phyloP scores from a whole-genome alignment of 2,113 vertebrate species.

The Pelobates fuscus region DNA sequence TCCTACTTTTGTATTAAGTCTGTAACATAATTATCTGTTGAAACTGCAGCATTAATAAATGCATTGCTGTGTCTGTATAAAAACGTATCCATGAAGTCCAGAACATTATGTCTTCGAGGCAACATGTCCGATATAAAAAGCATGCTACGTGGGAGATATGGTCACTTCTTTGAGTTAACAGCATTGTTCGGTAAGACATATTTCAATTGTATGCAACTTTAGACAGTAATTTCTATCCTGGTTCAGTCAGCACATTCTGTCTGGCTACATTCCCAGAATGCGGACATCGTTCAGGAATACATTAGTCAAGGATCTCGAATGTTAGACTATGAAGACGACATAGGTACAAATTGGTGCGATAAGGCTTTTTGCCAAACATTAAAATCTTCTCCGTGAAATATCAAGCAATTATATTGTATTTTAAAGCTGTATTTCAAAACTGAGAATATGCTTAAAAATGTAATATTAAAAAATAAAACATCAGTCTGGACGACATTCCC shows the following conservation, averaged over 20 bases:
- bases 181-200: slow-evolving; percentile 18
- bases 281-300: slow-evolving; percentile 21
- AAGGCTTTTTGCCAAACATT: slow-evolving; percentile 28
- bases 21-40: neutral
- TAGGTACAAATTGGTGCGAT: slow-evolving; percentile 27
- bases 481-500: too few species aligned
- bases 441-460: too few species aligned
- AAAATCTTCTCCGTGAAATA: slow-evolving; percentile 4
- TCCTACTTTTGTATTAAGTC: too few species aligned
- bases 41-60: neutral
- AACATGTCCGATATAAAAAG: slow-evolving; percentile 7
- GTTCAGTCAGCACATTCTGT: slow-evolving; percentile 33
- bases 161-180: slow-evolving; percentile 19
- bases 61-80: neutral
- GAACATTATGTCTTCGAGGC: neutral
- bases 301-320: slow-evolving; percentile 30
- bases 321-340: slow-evolving; percentile 16
- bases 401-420: slow-evolving; percentile 19
- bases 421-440: slow-evolving; percentile 15
- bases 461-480: too few species aligned
- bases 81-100: neutral
- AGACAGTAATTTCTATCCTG: slow-evolving; percentile 13
- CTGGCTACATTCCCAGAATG: slow-evolving; percentile 43
- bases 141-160: neutral
- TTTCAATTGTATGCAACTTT: slow-evolving; percentile 24